Conservation (phyloP, 1,140 invertebrate species). For the Drosophila funebris region DNA sequence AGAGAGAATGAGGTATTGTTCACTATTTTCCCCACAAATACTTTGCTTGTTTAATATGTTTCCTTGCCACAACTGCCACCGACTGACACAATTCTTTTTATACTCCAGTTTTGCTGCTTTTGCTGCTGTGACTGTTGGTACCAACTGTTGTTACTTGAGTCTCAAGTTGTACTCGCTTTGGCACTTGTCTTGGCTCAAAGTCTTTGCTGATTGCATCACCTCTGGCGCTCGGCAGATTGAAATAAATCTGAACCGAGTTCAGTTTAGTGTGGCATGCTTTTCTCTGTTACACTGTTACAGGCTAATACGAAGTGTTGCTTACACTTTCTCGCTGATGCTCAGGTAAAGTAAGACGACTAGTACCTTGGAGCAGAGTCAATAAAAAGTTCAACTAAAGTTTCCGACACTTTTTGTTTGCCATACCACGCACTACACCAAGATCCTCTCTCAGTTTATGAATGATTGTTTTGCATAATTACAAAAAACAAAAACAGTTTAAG, state of each 20-base stretch:
- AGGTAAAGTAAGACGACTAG: constrained; percentile 3
- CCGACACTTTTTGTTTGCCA: neutral
- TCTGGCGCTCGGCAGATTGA: constrained; percentile 49
- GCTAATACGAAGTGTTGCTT: constrained; percentile 70
- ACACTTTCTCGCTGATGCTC: constrained; percentile 72
- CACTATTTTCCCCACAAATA: constrained; percentile 26
- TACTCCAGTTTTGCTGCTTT: neutral
- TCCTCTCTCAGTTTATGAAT: constrained; percentile 45
- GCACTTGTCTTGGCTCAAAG: constrained; percentile 22
- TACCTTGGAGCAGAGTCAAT: constrained; percentile 48
- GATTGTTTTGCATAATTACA: constrained; percentile 77
- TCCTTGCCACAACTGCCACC: constrained; percentile 45
- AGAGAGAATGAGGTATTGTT: neutral
- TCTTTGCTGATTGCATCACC: constrained; percentile 28
- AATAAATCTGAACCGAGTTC: constrained; percentile 68
- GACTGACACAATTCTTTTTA: constrained; percentile 40
- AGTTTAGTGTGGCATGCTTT: constrained; percentile 48
- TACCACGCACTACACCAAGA: neutral
- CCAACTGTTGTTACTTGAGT: constrained; percentile 43
- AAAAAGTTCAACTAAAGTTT: constrained; percentile 59
- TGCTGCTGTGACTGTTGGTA: too few species aligned
- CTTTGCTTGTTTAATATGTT: constrained; percentile 66
- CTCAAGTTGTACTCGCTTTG: constrained; percentile 17
- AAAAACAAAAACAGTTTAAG: constrained; percentile 56
- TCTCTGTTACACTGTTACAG: constrained; percentile 48